Base-by-base conservation (phyloP, 2,797 vertebrate species). In the Cossypha caffra region DNA sequence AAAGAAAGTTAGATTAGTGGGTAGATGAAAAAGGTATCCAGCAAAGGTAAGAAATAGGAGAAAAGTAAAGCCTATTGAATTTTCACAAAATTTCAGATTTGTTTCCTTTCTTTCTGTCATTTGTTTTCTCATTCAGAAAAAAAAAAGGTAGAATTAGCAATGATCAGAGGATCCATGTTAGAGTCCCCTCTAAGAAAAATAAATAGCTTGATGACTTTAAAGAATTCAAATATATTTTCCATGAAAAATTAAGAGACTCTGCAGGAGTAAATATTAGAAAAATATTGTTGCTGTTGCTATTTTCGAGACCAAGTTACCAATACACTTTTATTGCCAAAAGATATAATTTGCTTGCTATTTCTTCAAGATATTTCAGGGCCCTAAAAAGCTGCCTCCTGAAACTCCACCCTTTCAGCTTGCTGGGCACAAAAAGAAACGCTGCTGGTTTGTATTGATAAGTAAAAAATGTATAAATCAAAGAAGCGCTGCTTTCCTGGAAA, bases 1-100 rank as follows among this genome's bases (percentile, higher is more conserved):
- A 96, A 96, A 95, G 95, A 83, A 96, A 94, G 63, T 88, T 95
- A 91, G 51, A 96, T 96, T 91, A 93, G 91, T 82, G 77, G 57
- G 67, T 85, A 91, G 85, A 95, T 94, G 52, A 95, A 96, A 97
- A 90, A 87, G 51, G 93, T 88, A 92, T 29, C 59, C 90, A 86
- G 5, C 15, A 16, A 88, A 87, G 71, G 33, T 88, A 83, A 93
- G 71, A 93, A 95, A 94, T 72, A 66, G 61, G 29, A 76, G 87
- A 95, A 90, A 62, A 80, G 51, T 68, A 90, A 89, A 54, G 23
- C 23, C 6, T 83, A 87, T 52, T 94, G 92, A 94, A 96, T 96
- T 96, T 95, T 76, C 80, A 92, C 35, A 80, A 67, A 82, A 88
- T 86, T 96, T 75, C 69, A 90, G 29, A 78, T 96, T 95, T 83